Percentiles rank a stretch among this genome's conserved stretches.
phyloP scores from a whole-genome alignment of 2,797 vertebrate species.

The Lates japonicus region DNA sequence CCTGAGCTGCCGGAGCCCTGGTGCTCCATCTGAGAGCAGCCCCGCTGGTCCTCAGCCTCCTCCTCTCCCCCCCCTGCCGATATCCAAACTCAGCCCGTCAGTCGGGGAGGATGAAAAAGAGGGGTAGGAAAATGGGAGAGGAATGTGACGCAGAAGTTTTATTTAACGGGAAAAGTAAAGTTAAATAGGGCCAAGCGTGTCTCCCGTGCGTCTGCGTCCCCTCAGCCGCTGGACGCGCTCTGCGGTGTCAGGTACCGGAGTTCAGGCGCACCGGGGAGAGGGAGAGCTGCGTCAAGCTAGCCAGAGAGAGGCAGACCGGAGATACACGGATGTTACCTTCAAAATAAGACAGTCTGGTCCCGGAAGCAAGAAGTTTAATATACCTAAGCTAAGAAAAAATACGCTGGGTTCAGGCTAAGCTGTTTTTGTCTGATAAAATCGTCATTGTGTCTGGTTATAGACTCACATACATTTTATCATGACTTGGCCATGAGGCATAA shows the following conservation, averaged over 20 bases:
- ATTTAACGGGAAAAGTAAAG: slow-evolving; percentile 70
- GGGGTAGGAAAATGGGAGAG: background rate
- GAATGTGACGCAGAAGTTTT: slow-evolving; percentile 58
- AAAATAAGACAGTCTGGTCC: slow-evolving; percentile 59
- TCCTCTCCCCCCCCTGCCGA: slow-evolving; percentile 27
- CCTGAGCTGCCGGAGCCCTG: slow-evolving; percentile 78
- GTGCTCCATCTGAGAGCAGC: slow-evolving; percentile 80
- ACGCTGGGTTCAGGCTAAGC: too few relatives aligned
- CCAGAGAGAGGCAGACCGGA: slow-evolving; percentile 32
- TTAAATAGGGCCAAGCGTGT: slow-evolving; percentile 33
- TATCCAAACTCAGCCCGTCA: slow-evolving; percentile 76
- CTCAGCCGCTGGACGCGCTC: slow-evolving; percentile 71
- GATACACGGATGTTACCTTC: slow-evolving; percentile 38
- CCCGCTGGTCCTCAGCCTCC: slow-evolving; percentile 64
- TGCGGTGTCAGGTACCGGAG: slow-evolving; percentile 78
- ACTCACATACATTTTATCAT: background rate
- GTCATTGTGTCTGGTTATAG: background rate
- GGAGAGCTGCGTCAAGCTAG: slow-evolving; percentile 69
- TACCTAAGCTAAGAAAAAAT: too few relatives aligned
- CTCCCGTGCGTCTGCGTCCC: slow-evolving; percentile 62
- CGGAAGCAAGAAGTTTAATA: slow-evolving; percentile 39
- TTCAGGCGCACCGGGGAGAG: slow-evolving; percentile 80
- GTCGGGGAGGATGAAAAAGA: slow-evolving; percentile 17
- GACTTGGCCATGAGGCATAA: too few relatives aligned
- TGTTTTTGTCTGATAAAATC: background rate